Conservation (phyloP, 2,113 vertebrate species). For the Tachysurus fulvidraco region DNA sequence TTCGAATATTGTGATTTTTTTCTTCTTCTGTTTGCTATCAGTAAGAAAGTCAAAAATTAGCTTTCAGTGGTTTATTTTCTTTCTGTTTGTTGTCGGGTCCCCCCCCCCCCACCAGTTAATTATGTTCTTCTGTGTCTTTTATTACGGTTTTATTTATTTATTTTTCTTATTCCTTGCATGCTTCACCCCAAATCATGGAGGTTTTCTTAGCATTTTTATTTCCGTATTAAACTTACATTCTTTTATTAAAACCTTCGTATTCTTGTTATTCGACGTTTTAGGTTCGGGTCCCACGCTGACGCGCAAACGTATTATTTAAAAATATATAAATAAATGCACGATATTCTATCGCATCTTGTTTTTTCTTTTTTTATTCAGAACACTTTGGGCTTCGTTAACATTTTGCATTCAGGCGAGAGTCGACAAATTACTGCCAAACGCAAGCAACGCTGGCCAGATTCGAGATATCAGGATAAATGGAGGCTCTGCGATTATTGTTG, state of each 20-base stretch:
- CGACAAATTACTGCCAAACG: neutral
- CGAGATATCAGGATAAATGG: neutral
- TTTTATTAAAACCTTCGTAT: neutral
- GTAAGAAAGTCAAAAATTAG: no score
- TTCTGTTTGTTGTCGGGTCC: neutral
- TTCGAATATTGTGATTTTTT: no score
- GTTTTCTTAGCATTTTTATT: neutral
- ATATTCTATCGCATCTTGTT: neutral
- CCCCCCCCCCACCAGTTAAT: neutral
- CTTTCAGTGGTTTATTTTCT: no score
- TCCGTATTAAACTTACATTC: neutral
- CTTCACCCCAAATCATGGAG: no score
- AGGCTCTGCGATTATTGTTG: conserved; percentile 6
- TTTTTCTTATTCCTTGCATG: no score
- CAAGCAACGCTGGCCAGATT: neutral
- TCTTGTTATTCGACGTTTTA: neutral
- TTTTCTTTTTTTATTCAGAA: neutral
- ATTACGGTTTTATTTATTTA: neutral
- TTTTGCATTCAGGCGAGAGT: neutral
- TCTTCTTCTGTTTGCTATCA: no score
- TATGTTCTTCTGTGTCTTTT: neutral
- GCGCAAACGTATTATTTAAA: no score
- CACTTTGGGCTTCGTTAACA: no score
- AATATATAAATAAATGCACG: neutral
- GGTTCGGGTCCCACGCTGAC: neutral